These are phyloP conservation scores for Thymelicus acteon DNA, from an alignment of 2,888 invertebrate species.

Conservation along the genomic window DNA sequence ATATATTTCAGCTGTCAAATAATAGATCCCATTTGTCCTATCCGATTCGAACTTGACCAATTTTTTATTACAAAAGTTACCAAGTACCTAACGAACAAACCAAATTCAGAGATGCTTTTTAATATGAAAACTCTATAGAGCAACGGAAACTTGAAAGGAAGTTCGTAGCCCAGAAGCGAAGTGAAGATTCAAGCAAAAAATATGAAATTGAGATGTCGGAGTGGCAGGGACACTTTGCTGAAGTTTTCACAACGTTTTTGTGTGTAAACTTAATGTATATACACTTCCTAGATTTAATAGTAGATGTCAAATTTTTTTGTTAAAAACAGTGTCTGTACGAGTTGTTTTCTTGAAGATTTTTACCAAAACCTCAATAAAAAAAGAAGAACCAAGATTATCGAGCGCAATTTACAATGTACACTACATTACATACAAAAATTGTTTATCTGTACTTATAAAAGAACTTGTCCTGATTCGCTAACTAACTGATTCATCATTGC, in stretches of 20 bases:
- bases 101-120: conserved; percentile 26
- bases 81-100: conserved; percentile 1
- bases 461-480: too few species aligned
- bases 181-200: conserved; percentile 24
- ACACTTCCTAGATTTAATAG: background rate
- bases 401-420: too few species aligned
- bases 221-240: background rate
- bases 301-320: too few species aligned
- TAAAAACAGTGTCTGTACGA: too few species aligned
- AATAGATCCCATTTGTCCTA: too few species aligned
- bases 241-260: conserved; percentile 10
- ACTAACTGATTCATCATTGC: too few species aligned
- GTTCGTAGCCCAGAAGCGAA: background rate
- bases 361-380: too few species aligned
- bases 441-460: too few species aligned
- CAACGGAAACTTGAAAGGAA: conserved; percentile 22
- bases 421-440: too few species aligned
- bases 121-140: conserved; percentile 30
- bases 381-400: too few species aligned
- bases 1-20: too few species aligned
- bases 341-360: too few species aligned
- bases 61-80: conserved; percentile 10
- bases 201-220: conserved; percentile 28
- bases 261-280: background rate
- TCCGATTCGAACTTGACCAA: background rate